phyloP scores from a whole-genome alignment of 2,888 invertebrate species.

The Luperina testacea region DNA sequence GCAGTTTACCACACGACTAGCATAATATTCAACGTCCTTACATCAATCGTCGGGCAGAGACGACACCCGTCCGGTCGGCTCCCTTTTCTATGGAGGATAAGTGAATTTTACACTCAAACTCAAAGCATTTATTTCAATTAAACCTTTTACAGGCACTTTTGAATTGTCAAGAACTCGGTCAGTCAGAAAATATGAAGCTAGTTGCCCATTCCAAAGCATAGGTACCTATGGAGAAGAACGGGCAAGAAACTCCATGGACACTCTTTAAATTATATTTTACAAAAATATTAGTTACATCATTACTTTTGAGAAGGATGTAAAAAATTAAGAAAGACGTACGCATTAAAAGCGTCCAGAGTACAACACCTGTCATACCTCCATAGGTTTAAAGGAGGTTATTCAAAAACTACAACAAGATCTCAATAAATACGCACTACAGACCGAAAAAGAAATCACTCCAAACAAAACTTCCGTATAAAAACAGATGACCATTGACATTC shows the following conservation, averaged over 20 bases:
- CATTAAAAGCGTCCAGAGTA: too few species aligned
- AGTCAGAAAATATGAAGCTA: too few species aligned
- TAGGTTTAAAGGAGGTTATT: neutral
- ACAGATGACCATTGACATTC: neutral
- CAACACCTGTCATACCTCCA: neutral
- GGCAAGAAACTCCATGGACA: too few species aligned
- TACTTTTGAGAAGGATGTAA: too few species aligned
- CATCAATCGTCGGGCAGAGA: neutral
- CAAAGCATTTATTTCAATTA: too few species aligned
- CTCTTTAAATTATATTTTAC: too few species aligned
- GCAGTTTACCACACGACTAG: neutral
- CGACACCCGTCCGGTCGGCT: neutral
- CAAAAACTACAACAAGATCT: neutral
- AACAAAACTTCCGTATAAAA: neutral
- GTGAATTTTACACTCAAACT: neutral
- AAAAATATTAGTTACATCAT: too few species aligned
- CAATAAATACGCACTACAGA: neutral
- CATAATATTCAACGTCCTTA: neutral
- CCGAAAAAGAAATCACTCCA: neutral
- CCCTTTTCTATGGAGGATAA: neutral
- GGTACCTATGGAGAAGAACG: too few species aligned
- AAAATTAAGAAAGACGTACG: too few species aligned
- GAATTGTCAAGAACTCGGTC: too few species aligned
- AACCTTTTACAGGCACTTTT: too few species aligned
- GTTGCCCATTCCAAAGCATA: too few species aligned